Evolutionary conservation across 92 coral and sea anemone genomes (phyloP), one percentile per base, ranked within the genome.

Genomic region (Muricea muricata): DNA sequence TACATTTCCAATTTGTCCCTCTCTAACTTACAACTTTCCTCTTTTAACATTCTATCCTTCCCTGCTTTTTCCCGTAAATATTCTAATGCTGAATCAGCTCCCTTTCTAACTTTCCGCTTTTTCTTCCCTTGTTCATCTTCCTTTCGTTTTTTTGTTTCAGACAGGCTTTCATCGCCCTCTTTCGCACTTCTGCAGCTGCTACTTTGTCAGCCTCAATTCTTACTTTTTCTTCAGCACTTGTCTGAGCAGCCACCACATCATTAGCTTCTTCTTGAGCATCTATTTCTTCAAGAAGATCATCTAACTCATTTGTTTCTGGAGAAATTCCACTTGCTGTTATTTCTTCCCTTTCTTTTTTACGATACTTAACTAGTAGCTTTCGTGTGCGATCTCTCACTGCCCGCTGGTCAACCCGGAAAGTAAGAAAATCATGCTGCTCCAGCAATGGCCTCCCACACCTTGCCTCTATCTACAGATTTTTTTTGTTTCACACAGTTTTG

Each of bases 321-420:
- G 42, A 67, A 13, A 83, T 61, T 14, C 91, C 88, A 75, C 88
- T 75, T 5, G 89, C 84, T 33, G 63, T 58, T 66, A 48, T 20
- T 45, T 88, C 88, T 14, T 34, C 91, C 7, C 37, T 54, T 88
- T 88, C 91, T 30, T 47, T 84, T 81, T 39, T 88, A 11, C 79
- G 55, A 40, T 47, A 83, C n/a, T 88, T 78, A 25, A 37, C 83
- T 30, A 55, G 25, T 26, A 81, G 40, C 61, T 76, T 76, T 0
- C 50, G 82, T 48, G 82, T 39, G 29, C 65, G 82, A 26, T 83
- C 87, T 78, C 92, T 90, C 10, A 58, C 84, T 33, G 88, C 81
- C 61, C 90, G 66, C 57, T 90, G 69, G 24, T 86, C 68, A 20
- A 90, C 85, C 70, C 76, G 78, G 66, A 86, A 37, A 52, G 74